Percentiles rank a stretch among this genome's conserved stretches.
These are phyloP conservation scores for Druon quercuslanigerum DNA, from an alignment of 1,140 invertebrate genomes.

Conservation along the genomic window DNA sequence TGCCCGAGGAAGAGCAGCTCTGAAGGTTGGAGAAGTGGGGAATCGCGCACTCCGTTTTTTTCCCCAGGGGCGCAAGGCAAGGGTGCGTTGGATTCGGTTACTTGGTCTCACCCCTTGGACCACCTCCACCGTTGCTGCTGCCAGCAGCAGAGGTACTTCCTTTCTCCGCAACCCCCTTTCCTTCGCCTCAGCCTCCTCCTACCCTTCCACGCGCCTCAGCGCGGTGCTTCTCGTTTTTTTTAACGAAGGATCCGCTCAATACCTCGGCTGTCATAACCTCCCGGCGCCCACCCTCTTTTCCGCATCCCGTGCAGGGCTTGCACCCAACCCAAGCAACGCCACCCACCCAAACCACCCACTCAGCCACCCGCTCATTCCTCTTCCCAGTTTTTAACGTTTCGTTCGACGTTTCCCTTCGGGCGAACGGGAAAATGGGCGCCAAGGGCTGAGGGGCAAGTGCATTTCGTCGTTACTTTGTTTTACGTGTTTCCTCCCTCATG, in stretches of 20 bases:
- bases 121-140: constrained; percentile 38
- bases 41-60: constrained; percentile 63
- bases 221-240: constrained; percentile 63
- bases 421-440: constrained; percentile 41
- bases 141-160: constrained; percentile 47
- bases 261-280: constrained; percentile 75
- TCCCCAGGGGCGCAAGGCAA: constrained; percentile 57
- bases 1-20: constrained; percentile 50
- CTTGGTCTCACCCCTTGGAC: constrained; percentile 67
- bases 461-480: constrained; percentile 76
- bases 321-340: constrained; percentile 36
- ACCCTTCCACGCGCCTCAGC: constrained; percentile 49
- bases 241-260: constrained; percentile 76
- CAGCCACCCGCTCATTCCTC: constrained; percentile 60
- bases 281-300: constrained; percentile 60
- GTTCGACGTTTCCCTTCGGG: constrained; percentile 72
- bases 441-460: constrained; percentile 62
- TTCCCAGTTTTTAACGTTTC: constrained; percentile 72
- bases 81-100: constrained; percentile 72
- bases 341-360: constrained; percentile 33
- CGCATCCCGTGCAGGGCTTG: constrained; percentile 47
- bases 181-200: constrained; percentile 46
- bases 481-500: constrained; percentile 60
- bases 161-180: constrained; percentile 35
- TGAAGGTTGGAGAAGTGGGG: constrained; percentile 46